Evolutionary conservation across 2,113 vertebrate species (phyloP).

Genomic region (Vulpes lagopus): DNA sequence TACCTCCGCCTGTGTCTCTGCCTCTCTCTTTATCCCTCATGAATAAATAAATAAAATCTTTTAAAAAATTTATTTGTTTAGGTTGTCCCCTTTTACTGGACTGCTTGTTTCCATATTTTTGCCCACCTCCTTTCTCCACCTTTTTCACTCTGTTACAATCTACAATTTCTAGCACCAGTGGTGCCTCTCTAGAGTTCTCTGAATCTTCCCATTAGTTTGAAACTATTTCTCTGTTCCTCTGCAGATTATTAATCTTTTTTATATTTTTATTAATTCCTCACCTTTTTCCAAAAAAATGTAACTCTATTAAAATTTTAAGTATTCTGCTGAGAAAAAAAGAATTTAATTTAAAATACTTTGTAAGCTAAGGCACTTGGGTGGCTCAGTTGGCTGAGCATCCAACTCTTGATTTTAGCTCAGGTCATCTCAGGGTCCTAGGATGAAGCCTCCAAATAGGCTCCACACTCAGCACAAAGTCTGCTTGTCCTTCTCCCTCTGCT

Average conservation of each 20-base stretch:
- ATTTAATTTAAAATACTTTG: neutral
- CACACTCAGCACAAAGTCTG: neutral
- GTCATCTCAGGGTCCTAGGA: neutral
- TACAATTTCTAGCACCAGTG: neutral
- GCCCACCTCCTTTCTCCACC: neutral
- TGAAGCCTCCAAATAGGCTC: neutral
- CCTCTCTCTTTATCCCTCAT: too few species aligned
- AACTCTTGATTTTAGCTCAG: neutral
- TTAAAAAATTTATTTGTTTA: neutral
- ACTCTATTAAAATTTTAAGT: neutral
- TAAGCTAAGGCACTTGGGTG: neutral
- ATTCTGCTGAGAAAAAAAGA: neutral
- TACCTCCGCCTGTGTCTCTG: too few species aligned
- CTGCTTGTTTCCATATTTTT: neutral
- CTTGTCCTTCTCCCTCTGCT: neutral
- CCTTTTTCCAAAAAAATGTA: neutral
- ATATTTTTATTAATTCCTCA: neutral
- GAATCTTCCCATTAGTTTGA: neutral
- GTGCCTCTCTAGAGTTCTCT: neutral
- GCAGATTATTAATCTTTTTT: neutral
- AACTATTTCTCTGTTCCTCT: neutral
- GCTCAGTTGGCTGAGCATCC: neutral
- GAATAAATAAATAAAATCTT: too few species aligned
- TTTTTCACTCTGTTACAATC: neutral
- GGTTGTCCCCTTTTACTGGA: neutral